Evolutionary conservation across 2,113 vertebrate genomes (phyloP).

Genomic region (Thomomys bottae): DNA sequence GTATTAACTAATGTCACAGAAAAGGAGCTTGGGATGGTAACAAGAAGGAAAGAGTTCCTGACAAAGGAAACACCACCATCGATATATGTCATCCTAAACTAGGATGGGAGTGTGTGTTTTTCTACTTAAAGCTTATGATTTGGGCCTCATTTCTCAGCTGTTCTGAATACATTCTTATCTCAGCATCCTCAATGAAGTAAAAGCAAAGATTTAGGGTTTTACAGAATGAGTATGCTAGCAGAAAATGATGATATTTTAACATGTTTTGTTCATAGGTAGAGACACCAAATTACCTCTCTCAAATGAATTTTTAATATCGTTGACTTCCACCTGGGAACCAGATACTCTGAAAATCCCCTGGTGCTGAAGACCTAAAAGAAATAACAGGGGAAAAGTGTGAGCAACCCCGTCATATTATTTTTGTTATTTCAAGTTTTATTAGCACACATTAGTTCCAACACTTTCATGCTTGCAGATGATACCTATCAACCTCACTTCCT

Average conservation of each 20-base stretch:
- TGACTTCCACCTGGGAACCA: constrained; percentile 98
- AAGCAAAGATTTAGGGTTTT: neutral
- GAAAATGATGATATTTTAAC: constrained; percentile 64
- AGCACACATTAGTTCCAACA: no score
- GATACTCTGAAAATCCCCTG: constrained; percentile 98
- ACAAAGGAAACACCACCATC: neutral
- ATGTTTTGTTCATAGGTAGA: constrained; percentile 50
- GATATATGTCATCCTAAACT: neutral
- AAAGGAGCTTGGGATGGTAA: neutral
- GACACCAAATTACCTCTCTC: constrained; percentile 93
- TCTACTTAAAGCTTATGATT: neutral
- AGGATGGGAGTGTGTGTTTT: neutral
- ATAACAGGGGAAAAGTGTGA: constrained; percentile 53
- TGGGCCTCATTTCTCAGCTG: constrained; percentile 10
- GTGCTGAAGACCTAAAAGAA: constrained; percentile 94
- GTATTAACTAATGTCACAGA: neutral
- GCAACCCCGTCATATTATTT: neutral
- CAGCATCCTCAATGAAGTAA: neutral
- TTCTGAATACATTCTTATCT: neutral
- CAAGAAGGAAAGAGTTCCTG: neutral
- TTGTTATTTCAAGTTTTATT: no score
- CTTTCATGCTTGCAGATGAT: no score
- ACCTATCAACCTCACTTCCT: no score
- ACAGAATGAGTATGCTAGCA: neutral
- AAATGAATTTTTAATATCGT: constrained; percentile 99